A percentile compares a stretch with the other conserved stretches of the same genome.
Conservation (phyloP, 2,888 invertebrate genomes). For the Ormyrus labotus region DNA sequence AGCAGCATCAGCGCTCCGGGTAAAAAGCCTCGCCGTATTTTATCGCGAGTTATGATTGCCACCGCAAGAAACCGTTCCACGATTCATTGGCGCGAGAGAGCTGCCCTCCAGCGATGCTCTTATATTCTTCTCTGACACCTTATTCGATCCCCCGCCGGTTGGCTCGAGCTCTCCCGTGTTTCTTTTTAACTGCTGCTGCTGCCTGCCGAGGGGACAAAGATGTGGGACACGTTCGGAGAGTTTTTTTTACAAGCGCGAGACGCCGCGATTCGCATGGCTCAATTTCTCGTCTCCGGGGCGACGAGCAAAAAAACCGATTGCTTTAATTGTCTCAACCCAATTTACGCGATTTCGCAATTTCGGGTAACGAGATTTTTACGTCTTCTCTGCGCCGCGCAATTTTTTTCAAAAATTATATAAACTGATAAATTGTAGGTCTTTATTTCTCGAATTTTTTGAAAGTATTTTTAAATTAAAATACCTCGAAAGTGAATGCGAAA, state of each 20-base stretch:
- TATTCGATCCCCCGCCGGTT: conserved; percentile 29
- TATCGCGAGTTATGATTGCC: conserved; percentile 70
- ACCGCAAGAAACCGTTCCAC: conserved; percentile 62
- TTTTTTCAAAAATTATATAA: neutral
- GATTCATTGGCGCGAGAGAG: conserved; percentile 47
- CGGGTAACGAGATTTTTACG: neutral
- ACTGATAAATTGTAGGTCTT: neutral
- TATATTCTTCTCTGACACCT: conserved; percentile 50
- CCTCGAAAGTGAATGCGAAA: neutral
- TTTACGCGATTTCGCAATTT: conserved; percentile 8
- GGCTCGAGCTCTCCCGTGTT: conserved; percentile 26
- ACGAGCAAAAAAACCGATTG: conserved; percentile 11
- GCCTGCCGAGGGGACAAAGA: neutral
- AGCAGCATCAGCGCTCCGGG: conserved; percentile 16
- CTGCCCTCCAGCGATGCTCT: conserved; percentile 36
- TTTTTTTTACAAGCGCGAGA: neutral
- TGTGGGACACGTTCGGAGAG: neutral
- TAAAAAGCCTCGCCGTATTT: conserved; percentile 63
- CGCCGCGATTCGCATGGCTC: conserved; percentile 15
- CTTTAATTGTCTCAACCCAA: conserved; percentile 44
- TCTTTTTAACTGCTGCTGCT: conserved; percentile 4
- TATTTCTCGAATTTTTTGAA: neutral
- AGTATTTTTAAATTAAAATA: neutral
- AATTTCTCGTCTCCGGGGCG: conserved; percentile 6
- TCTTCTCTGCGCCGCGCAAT: neutral